Base-by-base conservation (phyloP, 2,113 vertebrate genomes). In the Orcinus orca region DNA sequence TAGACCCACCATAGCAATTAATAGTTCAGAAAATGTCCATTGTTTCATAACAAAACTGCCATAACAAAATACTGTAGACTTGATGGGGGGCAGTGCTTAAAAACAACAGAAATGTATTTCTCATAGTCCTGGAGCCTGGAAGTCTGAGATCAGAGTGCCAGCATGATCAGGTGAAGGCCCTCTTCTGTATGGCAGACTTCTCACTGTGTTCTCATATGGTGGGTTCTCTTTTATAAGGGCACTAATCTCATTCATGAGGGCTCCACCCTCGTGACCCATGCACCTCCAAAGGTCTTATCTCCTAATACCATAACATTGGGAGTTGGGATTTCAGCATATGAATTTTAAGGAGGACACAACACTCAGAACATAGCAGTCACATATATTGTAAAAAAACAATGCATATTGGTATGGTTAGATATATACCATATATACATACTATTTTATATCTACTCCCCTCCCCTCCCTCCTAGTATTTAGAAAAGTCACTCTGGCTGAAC, bases 191-290 rank as follows among this genome's bases (percentile, higher is more conserved):
- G 6, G 13, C 85, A 74, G 33, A 10, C 76, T 21, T 38, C 38
- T 26, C 4, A 6, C 2, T 0, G 18, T 2, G 8, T 29, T 23
- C 15, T 62, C 67, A 23, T 3, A 17, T 6, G 62, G 63, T n/a
- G 25, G 65, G 58, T 23, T 73, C 38, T 20, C 50, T 88, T 18
- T 47, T 15, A 47, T n/a, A n/a, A 68, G 20, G 47, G n/a, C 20
- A 4, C 23, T 10, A 13, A 90, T 18, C 62, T 38, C 17, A 58
- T 6, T 36, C 80, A 17, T 11, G 33, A 84, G 60, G 38, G 31
- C 25, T 47, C 70, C 60, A 14, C 47, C 23, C 18, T 95, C 4
- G 1, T 31, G 23, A 55, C 11, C 60, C n/a, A 9, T 8, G 23
- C 15, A 58, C 87, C n/a, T 73, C 60, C 44, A 58, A 44, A 71